Evolutionary conservation across 1,140 invertebrate species (phyloP).

Genomic region (Brachionus asplanchnoidis): DNA sequence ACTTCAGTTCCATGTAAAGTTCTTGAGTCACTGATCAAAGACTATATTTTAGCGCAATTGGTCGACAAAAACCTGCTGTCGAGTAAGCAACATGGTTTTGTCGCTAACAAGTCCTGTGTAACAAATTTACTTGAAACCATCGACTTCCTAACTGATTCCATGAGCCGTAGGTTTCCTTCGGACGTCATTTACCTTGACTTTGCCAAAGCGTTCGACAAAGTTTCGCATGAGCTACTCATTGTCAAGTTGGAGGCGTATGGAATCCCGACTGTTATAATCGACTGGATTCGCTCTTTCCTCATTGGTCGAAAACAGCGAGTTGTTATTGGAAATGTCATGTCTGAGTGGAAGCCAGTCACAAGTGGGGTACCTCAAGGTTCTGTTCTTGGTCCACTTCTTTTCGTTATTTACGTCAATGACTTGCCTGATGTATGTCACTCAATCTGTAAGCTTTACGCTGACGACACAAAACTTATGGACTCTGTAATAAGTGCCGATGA

Average conservation of each 20-base stretch:
- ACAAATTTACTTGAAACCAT: conserved; percentile 1
- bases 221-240: neutral
- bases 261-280: no score
- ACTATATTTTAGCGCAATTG: neutral
- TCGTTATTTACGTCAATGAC: no score
- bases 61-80: neutral
- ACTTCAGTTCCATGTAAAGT: neutral
- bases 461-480: neutral
- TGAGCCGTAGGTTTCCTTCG: neutral
- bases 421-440: no score
- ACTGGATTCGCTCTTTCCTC: no score
- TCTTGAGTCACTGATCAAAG: neutral
- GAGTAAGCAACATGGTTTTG: neutral
- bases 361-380: no score
- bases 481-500: neutral
- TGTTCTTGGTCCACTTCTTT: no score
- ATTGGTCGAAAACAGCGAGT: no score
- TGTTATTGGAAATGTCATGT: no score
- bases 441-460: neutral
- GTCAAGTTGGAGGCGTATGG: neutral
- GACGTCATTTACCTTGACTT: neutral
- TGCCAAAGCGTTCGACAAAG: neutral
- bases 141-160: neutral
- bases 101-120: neutral
- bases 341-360: no score